Base-by-base conservation (phyloP, 2,113 vertebrate genomes). In the Sterrhoptilus dennistouni region DNA sequence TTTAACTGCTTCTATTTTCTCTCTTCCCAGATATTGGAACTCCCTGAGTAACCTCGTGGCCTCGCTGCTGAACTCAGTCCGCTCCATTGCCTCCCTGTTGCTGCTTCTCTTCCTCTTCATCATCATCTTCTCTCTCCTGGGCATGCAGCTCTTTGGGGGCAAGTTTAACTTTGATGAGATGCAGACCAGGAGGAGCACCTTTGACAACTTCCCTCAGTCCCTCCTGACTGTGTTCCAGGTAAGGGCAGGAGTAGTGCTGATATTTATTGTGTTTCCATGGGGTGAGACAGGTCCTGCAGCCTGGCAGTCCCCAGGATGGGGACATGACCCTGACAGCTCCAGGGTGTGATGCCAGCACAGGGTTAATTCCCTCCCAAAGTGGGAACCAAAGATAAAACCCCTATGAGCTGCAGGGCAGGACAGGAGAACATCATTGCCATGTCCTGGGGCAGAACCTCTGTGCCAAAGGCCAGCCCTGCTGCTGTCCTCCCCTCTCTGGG, bases 81-180 rank as follows among this genome's bases (percentile, higher is more conserved):
- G 99, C 72, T 99, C 99, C 97, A 99, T 99, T 20, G 99, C 99
- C 69, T 99, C 99, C 85, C 98, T 99, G 90, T 91, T 99, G 94
- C 98, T 99, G 61, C 99, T 99, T 25, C 99, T 99, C 94, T 99
- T 99, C 98, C 99, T 99, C 97, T 99, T 99, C 98, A 99, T 99
- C 98, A 99, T 99, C 98, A 99, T 99, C 98, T 99, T 99, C 98
- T 99, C 99, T 9, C 98, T 99, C 65, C 98, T 99, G 87, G 99
- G 99, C 53, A 99, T 99, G 99, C 99, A 99, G 98, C 99, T 99
- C 42, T 99, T 99, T 81, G 99, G 99, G 75, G 99, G 99, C 24
- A 99, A 99, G 97, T 99, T 99, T 98, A 99, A 99, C 98, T 99
- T 99, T 8, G 99, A 99, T 44, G 99, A 98, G 96, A 98, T 98